A percentile compares a stretch with the other conserved stretches of the same genome.
phyloP scores from a whole-genome alignment of 2,797 vertebrate species.

The Aeoliscus strigatus region DNA sequence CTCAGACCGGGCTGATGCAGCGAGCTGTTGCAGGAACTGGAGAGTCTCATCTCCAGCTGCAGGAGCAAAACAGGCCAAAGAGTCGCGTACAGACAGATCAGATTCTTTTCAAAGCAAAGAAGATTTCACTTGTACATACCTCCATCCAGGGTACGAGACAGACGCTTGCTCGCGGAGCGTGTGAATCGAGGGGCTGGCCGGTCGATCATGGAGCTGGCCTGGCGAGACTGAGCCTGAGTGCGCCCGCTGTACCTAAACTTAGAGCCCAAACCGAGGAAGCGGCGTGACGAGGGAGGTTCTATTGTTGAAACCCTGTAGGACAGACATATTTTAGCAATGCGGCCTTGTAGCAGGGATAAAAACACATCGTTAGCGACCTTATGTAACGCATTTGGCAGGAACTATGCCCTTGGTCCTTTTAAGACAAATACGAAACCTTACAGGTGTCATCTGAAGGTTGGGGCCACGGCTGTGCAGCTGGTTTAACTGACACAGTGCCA shows the following conservation, averaged over 20 bases:
- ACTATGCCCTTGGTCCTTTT: conserved; percentile 9
- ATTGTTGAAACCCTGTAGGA: conserved; percentile 81
- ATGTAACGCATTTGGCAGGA: conserved; percentile 19
- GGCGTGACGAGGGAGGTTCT: conserved; percentile 84
- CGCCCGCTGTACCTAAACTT: conserved; percentile 93
- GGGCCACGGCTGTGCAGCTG: conserved; percentile 1
- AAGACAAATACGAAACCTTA: background rate
- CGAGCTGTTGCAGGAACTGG: conserved; percentile 68
- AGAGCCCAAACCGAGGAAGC: conserved; percentile 86
- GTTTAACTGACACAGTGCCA: conserved; percentile 31
- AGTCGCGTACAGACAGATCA: background rate
- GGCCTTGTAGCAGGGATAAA: no score
- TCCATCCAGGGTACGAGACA: conserved; percentile 87
- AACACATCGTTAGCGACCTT: no score
- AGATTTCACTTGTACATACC: conserved; percentile 67
- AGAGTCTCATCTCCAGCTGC: conserved; percentile 78
- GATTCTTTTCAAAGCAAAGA: no score
- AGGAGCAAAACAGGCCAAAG: conserved; percentile 63
- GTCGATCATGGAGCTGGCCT: conserved; percentile 90
- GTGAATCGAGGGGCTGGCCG: conserved; percentile 88
- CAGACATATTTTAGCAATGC: background rate
- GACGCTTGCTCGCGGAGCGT: conserved; percentile 89
- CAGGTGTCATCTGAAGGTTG: background rate
- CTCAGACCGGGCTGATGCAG: conserved; percentile 47
- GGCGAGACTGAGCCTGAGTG: conserved; percentile 89